These are phyloP conservation scores for Salvelinus namaycush DNA, from an alignment of 2,113 vertebrate species.

Conservation along the genomic window DNA sequence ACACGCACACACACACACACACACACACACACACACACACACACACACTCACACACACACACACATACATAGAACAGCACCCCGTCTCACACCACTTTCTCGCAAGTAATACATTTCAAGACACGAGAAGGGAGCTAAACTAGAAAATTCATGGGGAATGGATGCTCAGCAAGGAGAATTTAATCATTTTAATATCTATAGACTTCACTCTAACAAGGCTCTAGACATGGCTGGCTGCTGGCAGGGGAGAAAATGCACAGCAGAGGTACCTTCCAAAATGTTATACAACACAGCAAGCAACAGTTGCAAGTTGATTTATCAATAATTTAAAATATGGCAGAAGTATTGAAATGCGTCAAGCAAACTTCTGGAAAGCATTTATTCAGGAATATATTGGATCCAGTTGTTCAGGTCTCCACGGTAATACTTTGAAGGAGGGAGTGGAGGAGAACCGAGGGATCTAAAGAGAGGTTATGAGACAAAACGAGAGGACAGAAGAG, in stretches of 20 bases:
- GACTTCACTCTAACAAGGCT: slow-evolving; percentile 39
- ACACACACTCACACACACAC: not conserved
- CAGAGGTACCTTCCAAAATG: not conserved
- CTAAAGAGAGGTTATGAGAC: too few relatives aligned
- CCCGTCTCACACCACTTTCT: not conserved
- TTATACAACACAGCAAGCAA: not conserved
- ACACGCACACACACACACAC: slow-evolving; percentile 6
- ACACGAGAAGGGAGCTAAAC: slow-evolving; percentile 18
- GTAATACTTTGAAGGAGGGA: too few relatives aligned
- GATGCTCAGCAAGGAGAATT: slow-evolving; percentile 26
- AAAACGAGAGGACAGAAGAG: too few relatives aligned
- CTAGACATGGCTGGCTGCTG: slow-evolving; percentile 30
- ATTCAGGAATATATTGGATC: too few relatives aligned
- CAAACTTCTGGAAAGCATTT: slow-evolving; percentile 14
- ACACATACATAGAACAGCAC: not conserved
- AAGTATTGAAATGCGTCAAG: slow-evolving; percentile 32
- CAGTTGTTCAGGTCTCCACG: too few relatives aligned
- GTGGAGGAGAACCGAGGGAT: too few relatives aligned
- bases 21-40: not conserved
- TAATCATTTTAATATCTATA: slow-evolving; percentile 55
- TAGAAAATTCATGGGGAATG: slow-evolving; percentile 33
- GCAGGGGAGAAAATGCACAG: not conserved
- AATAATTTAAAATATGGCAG: slow-evolving; percentile 9
- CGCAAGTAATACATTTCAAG: slow-evolving; percentile 39
- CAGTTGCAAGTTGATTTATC: not conserved